These are phyloP conservation scores for Ennomos erosarius DNA, from an alignment of 2,888 invertebrate genomes.

Conservation along the genomic window DNA sequence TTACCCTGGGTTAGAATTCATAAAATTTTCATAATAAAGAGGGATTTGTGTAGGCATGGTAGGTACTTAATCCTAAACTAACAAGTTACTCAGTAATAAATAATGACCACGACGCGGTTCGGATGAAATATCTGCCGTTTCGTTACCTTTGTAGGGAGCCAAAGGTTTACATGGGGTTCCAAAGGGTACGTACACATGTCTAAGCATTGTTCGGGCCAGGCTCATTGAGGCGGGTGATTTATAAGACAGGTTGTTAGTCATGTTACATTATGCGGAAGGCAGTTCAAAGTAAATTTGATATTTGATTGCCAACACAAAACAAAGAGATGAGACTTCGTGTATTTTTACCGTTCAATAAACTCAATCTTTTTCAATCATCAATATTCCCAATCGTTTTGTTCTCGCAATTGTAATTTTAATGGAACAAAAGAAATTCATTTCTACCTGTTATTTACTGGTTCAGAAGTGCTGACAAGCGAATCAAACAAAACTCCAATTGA, in stretches of 20 bases:
- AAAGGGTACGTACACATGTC: slow-evolving; percentile 22
- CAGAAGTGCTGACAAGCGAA: slow-evolving; percentile 56
- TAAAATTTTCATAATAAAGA: slow-evolving; percentile 38
- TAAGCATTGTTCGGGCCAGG: slow-evolving; percentile 22
- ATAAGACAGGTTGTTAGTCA: slow-evolving; percentile 20
- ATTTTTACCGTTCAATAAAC: neutral
- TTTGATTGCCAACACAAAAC: slow-evolving; percentile 2
- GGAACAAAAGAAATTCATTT: slow-evolving; percentile 24
- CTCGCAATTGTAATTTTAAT: slow-evolving; percentile 22
- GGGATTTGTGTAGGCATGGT: slow-evolving; percentile 34
- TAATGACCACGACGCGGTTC: slow-evolving; percentile 33
- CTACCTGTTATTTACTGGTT: slow-evolving; percentile 49
- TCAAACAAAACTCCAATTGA: slow-evolving; percentile 52
- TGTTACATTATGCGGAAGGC: slow-evolving; percentile 22
- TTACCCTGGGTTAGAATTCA: slow-evolving; percentile 29
- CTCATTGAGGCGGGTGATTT: slow-evolving; percentile 20
- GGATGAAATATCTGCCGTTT: slow-evolving; percentile 30
- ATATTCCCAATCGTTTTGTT: slow-evolving; percentile 12
- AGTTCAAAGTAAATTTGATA: slow-evolving; percentile 1
- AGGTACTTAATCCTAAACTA: slow-evolving; percentile 42
- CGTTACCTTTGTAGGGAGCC: slow-evolving; percentile 20
- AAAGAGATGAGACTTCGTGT: neutral
- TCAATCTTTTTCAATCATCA: neutral
- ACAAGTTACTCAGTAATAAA: slow-evolving; percentile 41
- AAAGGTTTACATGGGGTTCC: slow-evolving; percentile 20